A percentile compares a stretch with the other conserved stretches of the same genome.
These are phyloP conservation scores for Centroberyx gerrardi DNA, from an alignment of 2,797 vertebrate species.

Conservation along the genomic window DNA sequence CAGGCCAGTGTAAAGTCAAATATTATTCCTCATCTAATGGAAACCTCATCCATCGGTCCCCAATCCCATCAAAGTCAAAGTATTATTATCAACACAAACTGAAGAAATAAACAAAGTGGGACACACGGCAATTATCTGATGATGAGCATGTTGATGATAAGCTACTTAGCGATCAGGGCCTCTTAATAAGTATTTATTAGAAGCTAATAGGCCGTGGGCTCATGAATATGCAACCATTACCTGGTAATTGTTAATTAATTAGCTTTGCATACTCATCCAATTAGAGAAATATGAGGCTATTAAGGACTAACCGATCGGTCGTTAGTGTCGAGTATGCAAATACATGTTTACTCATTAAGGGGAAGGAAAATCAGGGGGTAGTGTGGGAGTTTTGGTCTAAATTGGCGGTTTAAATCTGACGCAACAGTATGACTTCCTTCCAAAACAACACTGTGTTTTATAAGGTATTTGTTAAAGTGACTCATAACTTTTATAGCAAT, in stretches of 20 bases:
- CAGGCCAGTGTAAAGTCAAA: not conserved
- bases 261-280: slow-evolving; percentile 73
- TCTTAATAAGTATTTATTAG: slow-evolving; percentile 79
- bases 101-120: slow-evolving; percentile 36
- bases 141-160: slow-evolving; percentile 64
- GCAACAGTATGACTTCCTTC: slow-evolving; percentile 32
- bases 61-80: not conserved
- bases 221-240: slow-evolving; percentile 79
- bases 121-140: slow-evolving; percentile 50
- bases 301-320: slow-evolving; percentile 70
- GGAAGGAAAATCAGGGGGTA: slow-evolving; percentile 49
- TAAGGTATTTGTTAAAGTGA: slow-evolving; percentile 21
- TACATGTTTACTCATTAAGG: slow-evolving; percentile 71
- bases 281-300: slow-evolving; percentile 79
- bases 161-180: slow-evolving; percentile 69
- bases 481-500: slow-evolving; percentile 8
- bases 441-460: slow-evolving; percentile 26
- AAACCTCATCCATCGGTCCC: not conserved
- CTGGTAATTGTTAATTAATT: slow-evolving; percentile 84
- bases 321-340: slow-evolving; percentile 77
- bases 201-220: slow-evolving; percentile 73
- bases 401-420: slow-evolving; percentile 28
- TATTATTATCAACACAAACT: slow-evolving; percentile 21
- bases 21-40: not conserved
- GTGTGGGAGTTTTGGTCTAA: slow-evolving; percentile 57